Evolutionary conservation across 2,113 vertebrate species (phyloP), one percentile per base, ranked within the genome.

Genomic region (Okapia johnstoni): DNA sequence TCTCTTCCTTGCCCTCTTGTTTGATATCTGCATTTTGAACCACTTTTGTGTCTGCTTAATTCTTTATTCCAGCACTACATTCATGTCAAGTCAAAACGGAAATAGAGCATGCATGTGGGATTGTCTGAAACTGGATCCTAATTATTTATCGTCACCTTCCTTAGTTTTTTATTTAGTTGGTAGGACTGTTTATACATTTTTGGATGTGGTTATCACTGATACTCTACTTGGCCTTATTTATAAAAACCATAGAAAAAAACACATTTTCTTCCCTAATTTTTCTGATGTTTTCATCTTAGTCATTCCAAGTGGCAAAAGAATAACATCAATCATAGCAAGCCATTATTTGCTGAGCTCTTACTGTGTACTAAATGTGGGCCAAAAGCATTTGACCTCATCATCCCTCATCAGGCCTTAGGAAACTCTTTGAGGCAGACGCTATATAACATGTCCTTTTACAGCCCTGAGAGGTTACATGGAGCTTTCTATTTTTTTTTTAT

Each of bases 91-190:
- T 63, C 92, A 97, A 58, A 11, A 80, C 77, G 21, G 61, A 93
- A 93, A 87, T 60, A 88, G 63, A 85, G 73, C 70, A 8, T 70
- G 85, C 85, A 7, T 52, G 86, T 63, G 13, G 15, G 85, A 96
- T 92, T 79, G 16, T 52, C 93, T 96, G 88, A 90, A 98, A 76
- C 43, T 70, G 15, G 26, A 97, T 63, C 50, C 93, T 60, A 54
- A 54, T 97, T 96, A 95, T 76, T 98, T 96, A 43, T 61, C 14
- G 30, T 96, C 70, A n/a, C 36, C 95, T 95, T 77, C 46, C 93
- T 95, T 83, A 33, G 83, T 95, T 97, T 95, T 93, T 57, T 80
- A 13, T 95, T 90, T 43, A 96, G 50, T 76, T 2, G 0, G 88
- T 92, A 57, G 87, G 33, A 92, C 76, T 30, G 9, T 86, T 98